Conservation (phyloP, 2,888 invertebrate species). For the Ctena decussata region DNA sequence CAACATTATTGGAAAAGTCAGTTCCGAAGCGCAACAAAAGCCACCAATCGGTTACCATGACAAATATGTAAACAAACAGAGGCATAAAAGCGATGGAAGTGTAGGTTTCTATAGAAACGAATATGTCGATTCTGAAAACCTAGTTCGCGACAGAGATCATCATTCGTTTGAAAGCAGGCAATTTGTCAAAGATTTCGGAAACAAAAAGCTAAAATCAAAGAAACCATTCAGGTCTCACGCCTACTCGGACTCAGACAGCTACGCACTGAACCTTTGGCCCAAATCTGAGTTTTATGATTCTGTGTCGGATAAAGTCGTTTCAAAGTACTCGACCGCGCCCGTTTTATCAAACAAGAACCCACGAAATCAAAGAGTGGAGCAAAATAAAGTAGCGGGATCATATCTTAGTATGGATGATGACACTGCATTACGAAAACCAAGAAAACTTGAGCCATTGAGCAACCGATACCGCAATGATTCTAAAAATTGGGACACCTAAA, state of each 20-base stretch:
- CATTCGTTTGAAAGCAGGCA: neutral
- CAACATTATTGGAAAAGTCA: slow-evolving; percentile 44
- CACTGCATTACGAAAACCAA: slow-evolving; percentile 19
- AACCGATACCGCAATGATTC: neutral
- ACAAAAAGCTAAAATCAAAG: neutral
- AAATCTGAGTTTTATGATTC: neutral
- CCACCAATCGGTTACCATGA: slow-evolving; percentile 44
- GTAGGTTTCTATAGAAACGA: slow-evolving; percentile 50
- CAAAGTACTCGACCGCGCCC: neutral
- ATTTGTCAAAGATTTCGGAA: neutral
- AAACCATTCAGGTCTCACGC: neutral
- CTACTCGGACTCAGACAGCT: neutral
- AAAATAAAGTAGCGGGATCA: neutral
- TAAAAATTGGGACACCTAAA: no score
- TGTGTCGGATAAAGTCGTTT: neutral
- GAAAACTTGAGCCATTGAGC: slow-evolving; percentile 23
- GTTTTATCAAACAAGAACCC: neutral
- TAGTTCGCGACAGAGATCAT: slow-evolving; percentile 36
- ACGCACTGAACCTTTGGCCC: neutral
- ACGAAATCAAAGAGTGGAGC: neutral
- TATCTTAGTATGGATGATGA: neutral
- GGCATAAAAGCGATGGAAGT: slow-evolving; percentile 29
- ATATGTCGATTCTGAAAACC: slow-evolving; percentile 31
- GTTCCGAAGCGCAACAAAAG: slow-evolving; percentile 30
- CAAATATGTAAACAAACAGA: slow-evolving; percentile 47